Evolutionary conservation across 2,113 vertebrate genomes (phyloP).

Genomic region (Nothoprocta pentlandii): DNA sequence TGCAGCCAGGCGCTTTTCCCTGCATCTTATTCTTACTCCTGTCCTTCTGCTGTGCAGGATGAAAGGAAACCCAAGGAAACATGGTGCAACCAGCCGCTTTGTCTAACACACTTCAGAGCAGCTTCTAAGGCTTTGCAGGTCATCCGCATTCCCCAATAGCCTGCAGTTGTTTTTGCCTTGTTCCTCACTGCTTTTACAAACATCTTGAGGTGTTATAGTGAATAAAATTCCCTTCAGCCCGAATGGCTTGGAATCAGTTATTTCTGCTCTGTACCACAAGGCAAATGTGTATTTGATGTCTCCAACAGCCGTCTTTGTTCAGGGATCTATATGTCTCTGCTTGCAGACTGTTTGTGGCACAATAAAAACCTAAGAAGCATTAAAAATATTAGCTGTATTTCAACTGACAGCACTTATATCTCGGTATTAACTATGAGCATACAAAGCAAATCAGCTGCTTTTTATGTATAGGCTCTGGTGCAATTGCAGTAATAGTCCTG

Average conservation of each 20-base stretch:
- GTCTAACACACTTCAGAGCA: background rate
- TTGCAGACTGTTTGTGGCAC: background rate
- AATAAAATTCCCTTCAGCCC: constrained; percentile 20
- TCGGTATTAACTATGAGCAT: background rate
- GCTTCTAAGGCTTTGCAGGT: background rate
- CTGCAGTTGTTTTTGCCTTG: background rate
- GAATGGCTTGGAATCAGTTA: background rate
- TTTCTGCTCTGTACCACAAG: background rate
- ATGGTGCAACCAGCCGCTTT: background rate
- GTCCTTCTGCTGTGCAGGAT: background rate
- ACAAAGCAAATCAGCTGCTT: constrained; percentile 28
- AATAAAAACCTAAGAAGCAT: constrained; percentile 18
- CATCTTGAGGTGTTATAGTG: background rate
- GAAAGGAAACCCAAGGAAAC: background rate
- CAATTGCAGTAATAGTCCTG: background rate
- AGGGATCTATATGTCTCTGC: background rate
- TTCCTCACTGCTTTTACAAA: constrained; percentile 16
- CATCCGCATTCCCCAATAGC: background rate
- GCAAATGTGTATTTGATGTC: constrained; percentile 25
- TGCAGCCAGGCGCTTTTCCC: background rate
- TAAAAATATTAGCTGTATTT: constrained; percentile 5
- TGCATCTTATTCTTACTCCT: background rate
- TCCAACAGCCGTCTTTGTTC: background rate
- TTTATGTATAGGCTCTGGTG: constrained; percentile 19
- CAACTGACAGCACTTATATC: constrained; percentile 30